Percentiles rank a stretch among this genome's conserved stretches.
phyloP scores from a whole-genome alignment of 1,140 invertebrate species.

The Solenopsis fugax region DNA sequence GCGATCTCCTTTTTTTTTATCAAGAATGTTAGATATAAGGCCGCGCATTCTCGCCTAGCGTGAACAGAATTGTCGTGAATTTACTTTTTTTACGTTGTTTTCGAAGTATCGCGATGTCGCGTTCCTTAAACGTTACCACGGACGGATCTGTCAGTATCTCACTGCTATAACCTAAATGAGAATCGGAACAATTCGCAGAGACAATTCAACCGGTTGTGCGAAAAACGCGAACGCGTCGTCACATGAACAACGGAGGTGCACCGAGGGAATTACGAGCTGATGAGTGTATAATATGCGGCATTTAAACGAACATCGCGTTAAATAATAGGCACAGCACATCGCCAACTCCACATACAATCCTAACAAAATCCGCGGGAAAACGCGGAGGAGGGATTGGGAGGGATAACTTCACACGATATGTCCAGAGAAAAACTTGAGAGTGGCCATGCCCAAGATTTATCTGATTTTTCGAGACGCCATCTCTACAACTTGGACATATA shows the following conservation, averaged over 20 bases:
- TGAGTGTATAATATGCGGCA: slow-evolving; percentile 30
- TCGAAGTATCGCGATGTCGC: not conserved
- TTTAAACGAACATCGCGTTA: slow-evolving; percentile 16
- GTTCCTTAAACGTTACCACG: slow-evolving; percentile 22
- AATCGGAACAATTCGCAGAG: not conserved
- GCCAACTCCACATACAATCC: slow-evolving; percentile 3
- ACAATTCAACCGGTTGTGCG: not conserved
- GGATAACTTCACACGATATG: not conserved
- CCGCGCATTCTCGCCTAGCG: slow-evolving; percentile 31
- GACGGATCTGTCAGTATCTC: slow-evolving; percentile 64
- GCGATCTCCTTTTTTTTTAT: not conserved
- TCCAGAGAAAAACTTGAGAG: not conserved
- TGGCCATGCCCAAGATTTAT: too few relatives aligned
- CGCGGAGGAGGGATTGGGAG: not conserved
- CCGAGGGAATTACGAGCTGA: not conserved
- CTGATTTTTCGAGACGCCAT: too few relatives aligned
- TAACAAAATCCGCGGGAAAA: slow-evolving; percentile 83
- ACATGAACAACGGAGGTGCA: not conserved
- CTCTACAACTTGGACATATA: too few relatives aligned
- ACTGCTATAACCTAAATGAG: slow-evolving; percentile 69
- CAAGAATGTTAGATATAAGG: not conserved
- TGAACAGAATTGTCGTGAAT: slow-evolving; percentile 5
- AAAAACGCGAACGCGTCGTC: not conserved
- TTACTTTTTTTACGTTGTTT: slow-evolving; percentile 6
- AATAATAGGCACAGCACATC: not conserved